Evolutionary conservation across 2,113 vertebrate species (phyloP).

Genomic region (Erinaceus europaeus): DNA sequence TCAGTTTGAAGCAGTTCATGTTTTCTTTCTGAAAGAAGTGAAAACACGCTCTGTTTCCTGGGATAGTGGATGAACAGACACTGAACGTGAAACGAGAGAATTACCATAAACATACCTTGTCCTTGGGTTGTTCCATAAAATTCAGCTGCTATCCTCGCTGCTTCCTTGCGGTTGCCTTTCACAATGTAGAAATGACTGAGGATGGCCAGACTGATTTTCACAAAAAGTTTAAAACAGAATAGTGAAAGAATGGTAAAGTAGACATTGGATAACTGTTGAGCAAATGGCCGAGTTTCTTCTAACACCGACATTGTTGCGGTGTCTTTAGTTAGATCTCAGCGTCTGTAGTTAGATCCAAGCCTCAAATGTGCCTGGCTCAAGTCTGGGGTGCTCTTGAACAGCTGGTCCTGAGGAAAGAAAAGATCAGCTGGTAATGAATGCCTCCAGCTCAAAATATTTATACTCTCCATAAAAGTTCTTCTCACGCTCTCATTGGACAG

Average conservation of each 20-base stretch:
- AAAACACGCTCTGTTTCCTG: neutral
- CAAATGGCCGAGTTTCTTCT: slow-evolving; percentile 91
- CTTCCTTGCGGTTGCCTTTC: slow-evolving; percentile 96
- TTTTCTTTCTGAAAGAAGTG: no score
- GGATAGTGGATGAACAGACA: slow-evolving; percentile 4
- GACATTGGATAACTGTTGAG: slow-evolving; percentile 92
- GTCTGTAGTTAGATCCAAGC: slow-evolving; percentile 76
- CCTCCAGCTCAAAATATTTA: slow-evolving; percentile 85
- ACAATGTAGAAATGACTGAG: slow-evolving; percentile 97
- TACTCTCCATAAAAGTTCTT: slow-evolving; percentile 82
- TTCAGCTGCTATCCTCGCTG: slow-evolving; percentile 95
- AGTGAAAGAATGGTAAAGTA: slow-evolving; percentile 97
- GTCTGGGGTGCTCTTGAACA: slow-evolving; percentile 82
- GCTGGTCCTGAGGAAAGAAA: slow-evolving; percentile 85
- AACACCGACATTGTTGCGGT: slow-evolving; percentile 86
- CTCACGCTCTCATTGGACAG: slow-evolving; percentile 61
- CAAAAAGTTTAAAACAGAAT: slow-evolving; percentile 98
- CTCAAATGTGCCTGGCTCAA: slow-evolving; percentile 82
- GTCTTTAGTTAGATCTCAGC: slow-evolving; percentile 75
- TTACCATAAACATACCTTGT: slow-evolving; percentile 86
- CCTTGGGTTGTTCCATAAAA: slow-evolving; percentile 93
- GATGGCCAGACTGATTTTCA: slow-evolving; percentile 96
- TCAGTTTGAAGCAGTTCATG: neutral
- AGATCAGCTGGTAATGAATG: slow-evolving; percentile 85
- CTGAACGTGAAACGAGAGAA: slow-evolving; percentile 45